A percentile compares a stretch with the other conserved stretches of the same genome.
Evolutionary conservation across 35 echinoderm and acorn worm species (phyloP).

Genomic region (Eucidaris tribuloides): DNA sequence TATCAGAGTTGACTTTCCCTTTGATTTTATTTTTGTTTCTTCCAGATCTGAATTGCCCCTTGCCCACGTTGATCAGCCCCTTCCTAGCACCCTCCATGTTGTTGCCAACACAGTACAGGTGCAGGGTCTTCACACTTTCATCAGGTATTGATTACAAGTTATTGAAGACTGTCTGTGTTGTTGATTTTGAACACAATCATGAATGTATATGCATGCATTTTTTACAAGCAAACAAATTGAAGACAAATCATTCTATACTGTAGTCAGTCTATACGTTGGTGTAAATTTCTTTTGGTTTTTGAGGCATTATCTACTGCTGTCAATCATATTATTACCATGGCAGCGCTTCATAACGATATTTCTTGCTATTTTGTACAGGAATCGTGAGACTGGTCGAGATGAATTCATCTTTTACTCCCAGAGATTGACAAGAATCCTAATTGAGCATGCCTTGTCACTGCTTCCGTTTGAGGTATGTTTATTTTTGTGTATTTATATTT

Average conservation of each 20-base stretch:
- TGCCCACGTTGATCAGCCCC: conserved; percentile 82
- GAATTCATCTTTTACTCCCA: conserved; percentile 99
- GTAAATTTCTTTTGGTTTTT: too few relatives aligned
- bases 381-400: conserved; percentile 79
- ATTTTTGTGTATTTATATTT: neutral
- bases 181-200: too few relatives aligned
- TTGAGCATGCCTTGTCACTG: conserved; percentile 86
- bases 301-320: too few relatives aligned
- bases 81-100: conserved; percentile 69
- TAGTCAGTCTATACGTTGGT: too few relatives aligned
- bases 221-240: too few relatives aligned
- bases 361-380: too few relatives aligned
- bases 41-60: conserved; percentile 65
- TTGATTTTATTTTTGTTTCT: neutral
- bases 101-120: conserved; percentile 83
- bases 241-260: too few relatives aligned
- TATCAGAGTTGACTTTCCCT: too few relatives aligned
- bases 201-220: too few relatives aligned
- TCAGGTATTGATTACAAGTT: conserved; percentile 46
- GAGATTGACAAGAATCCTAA: conserved; percentile 86
- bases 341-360: too few relatives aligned
- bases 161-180: too few relatives aligned
- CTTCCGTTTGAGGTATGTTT: conserved; percentile 88
- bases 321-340: too few relatives aligned
- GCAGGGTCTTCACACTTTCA: conserved; percentile 88